phyloP scores from a whole-genome alignment of 2,888 invertebrate species.

The Mimas tiliae region DNA sequence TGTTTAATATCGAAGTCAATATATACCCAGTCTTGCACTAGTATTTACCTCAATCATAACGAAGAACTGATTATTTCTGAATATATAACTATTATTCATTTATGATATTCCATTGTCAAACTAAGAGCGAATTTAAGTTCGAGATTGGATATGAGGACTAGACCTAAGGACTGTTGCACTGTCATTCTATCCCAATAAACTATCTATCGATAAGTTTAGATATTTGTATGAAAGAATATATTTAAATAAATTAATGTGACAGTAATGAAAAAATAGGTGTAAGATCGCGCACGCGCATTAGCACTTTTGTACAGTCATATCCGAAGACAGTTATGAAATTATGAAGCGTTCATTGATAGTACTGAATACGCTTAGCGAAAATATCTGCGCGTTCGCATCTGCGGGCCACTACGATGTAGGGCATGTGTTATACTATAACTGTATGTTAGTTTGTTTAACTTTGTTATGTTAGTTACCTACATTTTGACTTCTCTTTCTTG shows the following conservation, averaged over 20 bases:
- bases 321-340: background rate
- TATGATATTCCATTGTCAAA: slow-evolving; percentile 3
- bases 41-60: slow-evolving; percentile 15
- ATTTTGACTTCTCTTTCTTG: slow-evolving; percentile 1
- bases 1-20: background rate
- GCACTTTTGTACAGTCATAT: background rate
- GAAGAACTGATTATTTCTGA: slow-evolving; percentile 17
- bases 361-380: background rate
- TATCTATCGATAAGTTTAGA: slow-evolving; percentile 26
- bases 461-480: background rate
- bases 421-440: background rate
- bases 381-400: background rate
- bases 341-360: background rate
- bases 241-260: slow-evolving; percentile 9
- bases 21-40: slow-evolving; percentile 16
- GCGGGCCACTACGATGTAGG: background rate
- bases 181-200: slow-evolving; percentile 29
- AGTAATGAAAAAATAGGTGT: slow-evolving; percentile 3
- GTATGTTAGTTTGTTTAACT: no score
- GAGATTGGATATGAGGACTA: background rate
- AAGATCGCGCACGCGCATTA: background rate
- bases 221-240: slow-evolving; percentile 15
- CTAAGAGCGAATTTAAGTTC: slow-evolving; percentile 5
- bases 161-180: slow-evolving; percentile 15
- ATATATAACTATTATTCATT: slow-evolving; percentile 6